Conservation (phyloP, 2,113 vertebrate genomes). For the Neolamprologus devosi region DNA sequence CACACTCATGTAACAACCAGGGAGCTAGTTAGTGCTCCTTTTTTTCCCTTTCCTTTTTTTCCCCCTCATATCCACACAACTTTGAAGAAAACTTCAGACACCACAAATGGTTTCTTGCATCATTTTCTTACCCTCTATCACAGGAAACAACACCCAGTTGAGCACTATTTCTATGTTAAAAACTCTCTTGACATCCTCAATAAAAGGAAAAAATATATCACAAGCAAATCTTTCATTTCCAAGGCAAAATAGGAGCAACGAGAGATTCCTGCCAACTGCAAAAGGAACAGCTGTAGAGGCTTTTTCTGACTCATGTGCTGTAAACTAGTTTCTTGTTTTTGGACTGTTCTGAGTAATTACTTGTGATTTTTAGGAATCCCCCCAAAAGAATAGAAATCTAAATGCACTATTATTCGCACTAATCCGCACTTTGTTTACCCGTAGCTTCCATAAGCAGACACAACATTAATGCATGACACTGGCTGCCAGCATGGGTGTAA, state of each 20-base stretch:
- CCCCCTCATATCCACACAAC: neutral
- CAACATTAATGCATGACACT: neutral
- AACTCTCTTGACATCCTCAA: neutral
- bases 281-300: conserved; percentile 18
- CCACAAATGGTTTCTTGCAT: conserved; percentile 27
- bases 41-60: neutral
- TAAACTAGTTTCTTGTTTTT: conserved; percentile 21
- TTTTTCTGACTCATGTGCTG: conserved; percentile 24
- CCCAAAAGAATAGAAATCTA: neutral
- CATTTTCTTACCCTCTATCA: conserved; percentile 10
- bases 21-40: neutral
- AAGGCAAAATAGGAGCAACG: conserved; percentile 14
- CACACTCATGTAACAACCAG: neutral
- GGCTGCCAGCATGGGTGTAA: neutral
- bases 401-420: neutral
- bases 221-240: conserved; percentile 35
- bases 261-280: conserved; percentile 16
- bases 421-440: neutral
- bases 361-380: neutral
- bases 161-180: conserved; percentile 9
- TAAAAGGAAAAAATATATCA: conserved; percentile 18
- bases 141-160: conserved; percentile 5
- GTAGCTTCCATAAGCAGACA: neutral
- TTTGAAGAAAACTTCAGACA: conserved; percentile 18
- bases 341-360: conserved; percentile 24